Evolutionary conservation across 2,113 vertebrate species (phyloP).

Genomic region (Chionodraco myersi): DNA sequence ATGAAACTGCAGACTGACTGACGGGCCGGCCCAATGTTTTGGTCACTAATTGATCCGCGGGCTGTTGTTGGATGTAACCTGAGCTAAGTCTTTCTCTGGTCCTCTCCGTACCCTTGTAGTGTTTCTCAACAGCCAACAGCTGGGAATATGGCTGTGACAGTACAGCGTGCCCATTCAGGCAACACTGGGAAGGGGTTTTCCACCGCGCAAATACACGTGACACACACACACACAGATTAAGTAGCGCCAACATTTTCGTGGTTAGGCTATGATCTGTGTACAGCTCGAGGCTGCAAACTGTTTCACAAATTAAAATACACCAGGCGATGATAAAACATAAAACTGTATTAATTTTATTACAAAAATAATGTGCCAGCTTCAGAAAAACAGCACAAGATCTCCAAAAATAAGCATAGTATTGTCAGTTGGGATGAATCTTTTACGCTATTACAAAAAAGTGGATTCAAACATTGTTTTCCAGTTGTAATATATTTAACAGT

Average conservation of each 20-base stretch:
- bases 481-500: background rate
- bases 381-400: slow-evolving; percentile 41
- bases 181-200: slow-evolving; percentile 78
- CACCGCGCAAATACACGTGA: slow-evolving; percentile 68
- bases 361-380: slow-evolving; percentile 75
- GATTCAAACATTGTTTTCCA: slow-evolving; percentile 24
- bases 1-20: slow-evolving; percentile 16
- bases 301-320: slow-evolving; percentile 29
- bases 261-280: slow-evolving; percentile 56
- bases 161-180: slow-evolving; percentile 75
- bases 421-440: slow-evolving; percentile 51
- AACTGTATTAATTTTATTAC: slow-evolving; percentile 74
- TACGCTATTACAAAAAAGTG: slow-evolving; percentile 22
- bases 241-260: slow-evolving; percentile 60
- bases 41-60: slow-evolving; percentile 19
- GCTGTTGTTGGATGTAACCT: slow-evolving; percentile 45
- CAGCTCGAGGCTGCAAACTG: slow-evolving; percentile 47
- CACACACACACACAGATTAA: slow-evolving; percentile 45
- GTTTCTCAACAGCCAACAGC: slow-evolving; percentile 75
- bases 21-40: slow-evolving; percentile 18
- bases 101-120: slow-evolving; percentile 39
- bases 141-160: slow-evolving; percentile 77
- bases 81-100: slow-evolving; percentile 17
- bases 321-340: slow-evolving; percentile 29
- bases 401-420: slow-evolving; percentile 33